Evolutionary conservation across 2,113 vertebrate genomes (phyloP).

Genomic region (Eleginops maclovinus): DNA sequence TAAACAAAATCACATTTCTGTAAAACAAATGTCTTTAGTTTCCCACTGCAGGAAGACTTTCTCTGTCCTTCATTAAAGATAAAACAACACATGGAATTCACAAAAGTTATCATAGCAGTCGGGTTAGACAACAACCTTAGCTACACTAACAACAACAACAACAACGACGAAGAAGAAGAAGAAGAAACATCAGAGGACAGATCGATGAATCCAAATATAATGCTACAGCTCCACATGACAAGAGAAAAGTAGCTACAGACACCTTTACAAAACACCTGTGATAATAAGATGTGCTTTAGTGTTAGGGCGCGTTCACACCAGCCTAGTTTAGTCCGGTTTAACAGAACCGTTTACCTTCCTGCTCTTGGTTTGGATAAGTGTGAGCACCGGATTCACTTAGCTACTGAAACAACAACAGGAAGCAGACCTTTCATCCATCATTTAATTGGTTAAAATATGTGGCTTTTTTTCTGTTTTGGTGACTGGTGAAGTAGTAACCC

Average conservation of each 20-base stretch:
- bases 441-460: too few species aligned
- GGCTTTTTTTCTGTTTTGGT: too few species aligned
- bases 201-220: conserved; percentile 29
- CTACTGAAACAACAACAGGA: too few species aligned
- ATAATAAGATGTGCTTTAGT: conserved; percentile 5
- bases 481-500: too few species aligned
- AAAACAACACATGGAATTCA: conserved; percentile 36
- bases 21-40: conserved; percentile 19
- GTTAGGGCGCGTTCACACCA: neutral
- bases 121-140: conserved; percentile 9
- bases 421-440: too few species aligned
- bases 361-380: too few species aligned
- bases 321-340: too few species aligned
- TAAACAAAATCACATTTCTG: conserved; percentile 49
- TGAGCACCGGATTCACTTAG: too few species aligned
- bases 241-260: conserved; percentile 26
- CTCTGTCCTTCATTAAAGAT: conserved; percentile 5
- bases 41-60: conserved; percentile 4
- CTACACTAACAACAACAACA: conserved; percentile 10
- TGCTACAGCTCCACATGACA: conserved; percentile 22
- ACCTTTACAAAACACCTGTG: conserved; percentile 24
- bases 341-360: too few species aligned
- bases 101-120: conserved; percentile 28
- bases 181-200: neutral
- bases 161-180: conserved; percentile 1